These are phyloP conservation scores for Struthidea cinerea DNA, from an alignment of 2,113 vertebrate genomes.

Conservation along the genomic window DNA sequence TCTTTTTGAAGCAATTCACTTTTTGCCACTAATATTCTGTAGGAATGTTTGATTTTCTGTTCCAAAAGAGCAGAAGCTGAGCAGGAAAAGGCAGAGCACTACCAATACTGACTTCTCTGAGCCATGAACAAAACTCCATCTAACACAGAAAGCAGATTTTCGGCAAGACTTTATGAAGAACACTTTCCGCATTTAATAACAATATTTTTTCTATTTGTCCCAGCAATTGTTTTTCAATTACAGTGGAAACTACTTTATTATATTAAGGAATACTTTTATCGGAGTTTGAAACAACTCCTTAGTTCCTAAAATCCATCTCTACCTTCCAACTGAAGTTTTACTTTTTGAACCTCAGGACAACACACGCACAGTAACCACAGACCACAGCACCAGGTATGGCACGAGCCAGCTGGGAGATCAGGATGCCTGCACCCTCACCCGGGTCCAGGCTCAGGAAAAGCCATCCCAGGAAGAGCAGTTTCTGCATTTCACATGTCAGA, in stretches of 20 bases:
- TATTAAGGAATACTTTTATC: background rate
- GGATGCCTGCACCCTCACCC: background rate
- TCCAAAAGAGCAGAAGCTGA: background rate
- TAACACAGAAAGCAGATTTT: background rate
- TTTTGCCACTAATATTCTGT: background rate
- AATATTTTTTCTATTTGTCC: background rate
- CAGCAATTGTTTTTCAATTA: background rate
- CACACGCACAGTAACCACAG: background rate
- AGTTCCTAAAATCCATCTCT: background rate
- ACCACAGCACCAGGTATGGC: background rate
- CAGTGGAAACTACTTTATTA: background rate
- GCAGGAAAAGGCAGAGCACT: background rate
- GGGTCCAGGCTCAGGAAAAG: background rate
- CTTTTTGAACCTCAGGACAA: background rate
- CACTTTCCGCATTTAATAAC: background rate
- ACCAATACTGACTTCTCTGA: background rate
- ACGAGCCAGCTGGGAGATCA: fast-evolving
- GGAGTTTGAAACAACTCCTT: background rate
- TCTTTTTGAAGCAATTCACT: background rate
- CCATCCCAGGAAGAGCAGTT: background rate
- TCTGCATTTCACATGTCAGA: background rate
- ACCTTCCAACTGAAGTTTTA: background rate
- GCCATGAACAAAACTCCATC: background rate
- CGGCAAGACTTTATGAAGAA: background rate
- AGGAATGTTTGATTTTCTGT: background rate